A percentile compares a stretch with the other conserved stretches of the same genome.
These are phyloP conservation scores for Clarias fuscus DNA, from an alignment of 2,797 vertebrate species.

Conservation along the genomic window DNA sequence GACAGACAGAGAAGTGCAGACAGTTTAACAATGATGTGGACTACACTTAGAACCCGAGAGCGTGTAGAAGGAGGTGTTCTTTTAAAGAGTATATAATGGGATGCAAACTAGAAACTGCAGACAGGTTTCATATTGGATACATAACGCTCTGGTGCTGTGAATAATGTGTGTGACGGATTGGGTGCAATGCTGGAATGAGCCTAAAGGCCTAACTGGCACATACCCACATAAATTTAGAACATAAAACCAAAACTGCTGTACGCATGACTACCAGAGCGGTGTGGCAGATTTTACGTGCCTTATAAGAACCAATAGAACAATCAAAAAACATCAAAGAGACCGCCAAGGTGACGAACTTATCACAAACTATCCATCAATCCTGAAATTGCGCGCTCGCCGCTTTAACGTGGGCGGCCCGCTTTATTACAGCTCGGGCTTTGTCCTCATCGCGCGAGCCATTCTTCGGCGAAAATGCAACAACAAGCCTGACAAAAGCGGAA, in stretches of 20 bases:
- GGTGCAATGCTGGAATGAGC: conserved; percentile 18
- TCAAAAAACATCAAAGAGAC: neutral
- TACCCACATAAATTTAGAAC: neutral
- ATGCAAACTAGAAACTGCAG: conserved; percentile 14
- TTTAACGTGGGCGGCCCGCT: neutral
- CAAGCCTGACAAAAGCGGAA: conserved; percentile 9
- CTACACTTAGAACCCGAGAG: conserved; percentile 37
- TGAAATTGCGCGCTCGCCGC: neutral
- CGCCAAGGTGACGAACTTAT: neutral
- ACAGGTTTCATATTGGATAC: conserved; percentile 8
- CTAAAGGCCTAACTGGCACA: conserved; percentile 8
- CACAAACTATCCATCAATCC: neutral
- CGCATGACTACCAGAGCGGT: neutral
- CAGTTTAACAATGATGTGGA: conserved; percentile 50
- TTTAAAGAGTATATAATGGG: conserved; percentile 26
- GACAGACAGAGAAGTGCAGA: conserved; percentile 48
- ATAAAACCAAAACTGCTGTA: neutral
- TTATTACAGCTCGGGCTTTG: neutral
- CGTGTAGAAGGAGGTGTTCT: conserved; percentile 11
- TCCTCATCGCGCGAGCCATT: neutral
- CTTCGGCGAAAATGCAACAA: neutral
- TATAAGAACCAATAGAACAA: neutral
- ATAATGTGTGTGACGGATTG: neutral
- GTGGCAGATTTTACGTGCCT: neutral
- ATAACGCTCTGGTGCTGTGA: conserved; percentile 14